Conservation (phyloP, 1,140 invertebrate species). For the Aphidius ervi region DNA sequence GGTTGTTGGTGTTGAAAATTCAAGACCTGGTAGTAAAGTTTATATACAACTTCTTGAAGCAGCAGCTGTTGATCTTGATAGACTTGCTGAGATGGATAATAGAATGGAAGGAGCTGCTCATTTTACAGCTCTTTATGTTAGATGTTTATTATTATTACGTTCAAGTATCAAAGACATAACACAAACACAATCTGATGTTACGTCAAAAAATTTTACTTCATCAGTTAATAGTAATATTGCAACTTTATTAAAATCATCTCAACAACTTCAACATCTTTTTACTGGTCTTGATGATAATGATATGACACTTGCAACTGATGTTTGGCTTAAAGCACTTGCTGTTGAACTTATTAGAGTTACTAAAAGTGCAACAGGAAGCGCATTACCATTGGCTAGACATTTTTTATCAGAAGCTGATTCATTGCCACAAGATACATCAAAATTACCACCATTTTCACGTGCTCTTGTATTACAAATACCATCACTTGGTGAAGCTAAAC, state of each 20-base stretch:
- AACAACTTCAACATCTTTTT: slow-evolving; percentile 76
- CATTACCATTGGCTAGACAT: slow-evolving; percentile 60
- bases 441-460: slow-evolving; percentile 65
- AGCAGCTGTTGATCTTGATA: slow-evolving; percentile 67
- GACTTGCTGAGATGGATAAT: slow-evolving; percentile 81
- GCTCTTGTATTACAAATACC: slow-evolving; percentile 74
- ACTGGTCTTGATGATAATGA: slow-evolving; percentile 72
- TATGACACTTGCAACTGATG: slow-evolving; percentile 72
- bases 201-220: slow-evolving; percentile 44
- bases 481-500: slow-evolving; percentile 76
- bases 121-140: slow-evolving; percentile 79
- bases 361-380: slow-evolving; percentile 59
- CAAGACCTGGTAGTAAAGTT: slow-evolving; percentile 59
- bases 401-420: slow-evolving; percentile 61
- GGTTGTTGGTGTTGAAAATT: slow-evolving; percentile 66
- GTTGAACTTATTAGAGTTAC: slow-evolving; percentile 77
- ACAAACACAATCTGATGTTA: slow-evolving; percentile 34
- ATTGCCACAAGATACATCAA: slow-evolving; percentile 47
- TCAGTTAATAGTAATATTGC: slow-evolving; percentile 57
- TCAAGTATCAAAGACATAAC: slow-evolving; percentile 48
- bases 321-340: slow-evolving; percentile 78
- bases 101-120: slow-evolving; percentile 77
- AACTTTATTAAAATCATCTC: slow-evolving; percentile 66
- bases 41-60: slow-evolving; percentile 65
- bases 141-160: slow-evolving; percentile 45